A percentile compares a stretch with the other conserved stretches of the same genome.
Evolutionary conservation across 2,888 invertebrate genomes (phyloP).

Genomic region (Eristalinus aeneus): DNA sequence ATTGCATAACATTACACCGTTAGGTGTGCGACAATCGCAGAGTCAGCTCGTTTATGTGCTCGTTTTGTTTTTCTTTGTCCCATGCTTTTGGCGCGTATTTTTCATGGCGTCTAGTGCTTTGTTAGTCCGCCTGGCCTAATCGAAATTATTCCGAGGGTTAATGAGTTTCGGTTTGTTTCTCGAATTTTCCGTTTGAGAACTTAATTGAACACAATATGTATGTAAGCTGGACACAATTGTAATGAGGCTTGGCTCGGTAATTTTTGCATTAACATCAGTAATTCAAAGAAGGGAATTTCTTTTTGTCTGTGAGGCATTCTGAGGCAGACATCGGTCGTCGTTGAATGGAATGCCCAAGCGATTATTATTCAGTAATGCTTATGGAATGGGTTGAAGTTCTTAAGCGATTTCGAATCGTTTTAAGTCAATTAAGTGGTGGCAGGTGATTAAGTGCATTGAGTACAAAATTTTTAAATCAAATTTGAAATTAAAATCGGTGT

Average conservation of each 20-base stretch:
- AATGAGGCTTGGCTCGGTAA: conserved; percentile 13
- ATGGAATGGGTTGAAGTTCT: neutral
- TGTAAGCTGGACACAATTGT: conserved; percentile 7
- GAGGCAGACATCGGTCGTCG: neutral
- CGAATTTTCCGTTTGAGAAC: conserved; percentile 33
- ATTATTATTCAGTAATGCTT: neutral
- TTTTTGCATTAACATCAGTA: conserved; percentile 27
- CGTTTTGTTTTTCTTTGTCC: neutral
- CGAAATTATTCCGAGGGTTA: conserved; percentile 37
- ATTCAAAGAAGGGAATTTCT: neutral
- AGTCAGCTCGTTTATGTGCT: neutral
- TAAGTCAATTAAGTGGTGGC: neutral
- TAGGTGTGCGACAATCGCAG: neutral
- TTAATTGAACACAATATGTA: conserved; percentile 1
- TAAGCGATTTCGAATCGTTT: neutral
- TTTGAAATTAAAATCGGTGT: neutral
- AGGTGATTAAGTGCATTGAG: neutral
- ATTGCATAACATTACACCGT: conserved; percentile 45
- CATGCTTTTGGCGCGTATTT: neutral
- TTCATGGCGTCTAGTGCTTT: conserved; percentile 2
- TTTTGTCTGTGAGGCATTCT: neutral
- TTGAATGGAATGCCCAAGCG: neutral
- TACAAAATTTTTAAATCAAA: neutral
- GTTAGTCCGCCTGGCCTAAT: conserved; percentile 23
- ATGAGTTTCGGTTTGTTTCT: conserved; percentile 21